Percentiles rank a stretch among this genome's conserved stretches.
Conservation (phyloP, 2,113 vertebrate species). For the Labeo catla region DNA sequence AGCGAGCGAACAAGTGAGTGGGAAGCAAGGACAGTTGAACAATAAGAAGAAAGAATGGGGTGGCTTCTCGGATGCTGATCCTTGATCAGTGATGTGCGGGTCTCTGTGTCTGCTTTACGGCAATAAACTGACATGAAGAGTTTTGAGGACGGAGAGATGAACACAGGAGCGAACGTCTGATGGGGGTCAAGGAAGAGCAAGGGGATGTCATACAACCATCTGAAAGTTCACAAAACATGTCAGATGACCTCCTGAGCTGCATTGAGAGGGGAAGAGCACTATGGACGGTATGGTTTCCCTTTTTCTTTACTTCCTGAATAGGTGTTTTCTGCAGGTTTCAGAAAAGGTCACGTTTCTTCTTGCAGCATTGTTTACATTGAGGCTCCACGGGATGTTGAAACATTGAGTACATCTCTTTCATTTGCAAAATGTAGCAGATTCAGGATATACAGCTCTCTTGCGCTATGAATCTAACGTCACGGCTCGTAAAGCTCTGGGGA, state of each 20-base stretch:
- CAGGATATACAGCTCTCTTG: not conserved
- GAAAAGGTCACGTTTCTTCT: not conserved
- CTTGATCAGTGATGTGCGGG: not conserved
- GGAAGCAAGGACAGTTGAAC: constrained; percentile 52
- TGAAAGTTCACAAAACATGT: constrained; percentile 62
- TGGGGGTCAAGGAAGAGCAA: constrained; percentile 54
- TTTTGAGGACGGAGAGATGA: constrained; percentile 34
- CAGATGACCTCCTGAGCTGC: constrained; percentile 58
- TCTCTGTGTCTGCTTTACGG: not conserved
- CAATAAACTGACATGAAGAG: constrained; percentile 28
- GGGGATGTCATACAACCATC: constrained; percentile 46
- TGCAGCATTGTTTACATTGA: constrained; percentile 17
- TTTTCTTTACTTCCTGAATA: not conserved
- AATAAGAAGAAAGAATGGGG: constrained; percentile 44
- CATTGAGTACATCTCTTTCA: not conserved
- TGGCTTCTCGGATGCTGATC: constrained; percentile 25
- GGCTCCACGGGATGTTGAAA: not conserved
- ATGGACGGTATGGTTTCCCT: constrained; percentile 51
- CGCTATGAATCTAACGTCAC: not conserved
- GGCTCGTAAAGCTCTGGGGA: not conserved
- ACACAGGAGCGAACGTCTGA: constrained; percentile 46
- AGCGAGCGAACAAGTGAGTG: not conserved
- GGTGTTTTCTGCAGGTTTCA: constrained; percentile 12
- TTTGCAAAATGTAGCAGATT: constrained; percentile 1
- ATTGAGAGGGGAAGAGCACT: constrained; percentile 56